Conservation (phyloP, 2,888 invertebrate species). For the Parnassius orleans region DNA sequence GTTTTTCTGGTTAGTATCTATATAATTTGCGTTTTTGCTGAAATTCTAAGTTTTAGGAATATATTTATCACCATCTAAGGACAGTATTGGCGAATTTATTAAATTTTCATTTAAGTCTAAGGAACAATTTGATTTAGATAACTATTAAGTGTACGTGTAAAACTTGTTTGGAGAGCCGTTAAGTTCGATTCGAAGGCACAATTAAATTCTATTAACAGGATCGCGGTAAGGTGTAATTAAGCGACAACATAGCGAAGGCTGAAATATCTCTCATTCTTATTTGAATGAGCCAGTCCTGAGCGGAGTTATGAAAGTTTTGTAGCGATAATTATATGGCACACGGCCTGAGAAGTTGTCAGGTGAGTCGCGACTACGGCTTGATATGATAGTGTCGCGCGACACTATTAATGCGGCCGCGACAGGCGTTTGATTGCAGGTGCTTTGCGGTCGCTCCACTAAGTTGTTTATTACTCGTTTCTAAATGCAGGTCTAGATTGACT, state of each 20-base stretch:
- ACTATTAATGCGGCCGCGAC: constrained; percentile 59
- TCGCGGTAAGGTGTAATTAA: constrained; percentile 67
- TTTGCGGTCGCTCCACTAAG: constrained; percentile 41
- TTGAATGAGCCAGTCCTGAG: constrained; percentile 49
- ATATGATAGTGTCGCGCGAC: constrained; percentile 60
- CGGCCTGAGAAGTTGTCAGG: constrained; percentile 43
- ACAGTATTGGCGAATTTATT: constrained; percentile 23
- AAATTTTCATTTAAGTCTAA: constrained; percentile 27
- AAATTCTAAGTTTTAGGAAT: constrained; percentile 14
- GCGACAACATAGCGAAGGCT: constrained; percentile 59
- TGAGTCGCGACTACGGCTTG: constrained; percentile 28
- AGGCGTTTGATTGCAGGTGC: constrained; percentile 66
- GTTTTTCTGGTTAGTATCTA: too few relatives aligned
- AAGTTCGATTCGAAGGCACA: constrained; percentile 46
- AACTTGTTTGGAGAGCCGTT: constrained; percentile 28
- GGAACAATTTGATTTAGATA: constrained; percentile 27
- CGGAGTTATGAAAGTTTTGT: constrained; percentile 67
- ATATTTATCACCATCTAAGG: constrained; percentile 16
- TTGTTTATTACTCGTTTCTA: constrained; percentile 55
- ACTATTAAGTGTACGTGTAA: constrained; percentile 25
- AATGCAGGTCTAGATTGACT: constrained; percentile 36
- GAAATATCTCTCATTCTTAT: constrained; percentile 74
- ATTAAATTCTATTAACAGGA: constrained; percentile 76
- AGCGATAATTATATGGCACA: constrained; percentile 64
- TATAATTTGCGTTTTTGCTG: too few relatives aligned